Base-by-base conservation (phyloP, 2,113 vertebrate species). In the Oostethus manadensis region DNA sequence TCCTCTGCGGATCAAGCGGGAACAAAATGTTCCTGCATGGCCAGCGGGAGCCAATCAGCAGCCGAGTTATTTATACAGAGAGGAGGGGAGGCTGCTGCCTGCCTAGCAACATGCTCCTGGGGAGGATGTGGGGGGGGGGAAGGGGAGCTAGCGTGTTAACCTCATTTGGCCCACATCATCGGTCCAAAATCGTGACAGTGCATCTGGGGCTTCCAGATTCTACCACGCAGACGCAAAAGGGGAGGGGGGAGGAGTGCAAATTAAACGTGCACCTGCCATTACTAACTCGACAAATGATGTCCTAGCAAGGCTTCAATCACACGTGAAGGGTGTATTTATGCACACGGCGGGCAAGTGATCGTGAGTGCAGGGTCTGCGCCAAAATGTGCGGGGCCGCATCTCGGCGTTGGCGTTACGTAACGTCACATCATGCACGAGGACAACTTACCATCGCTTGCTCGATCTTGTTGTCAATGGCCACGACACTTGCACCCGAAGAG, bases 381-480 rank as follows among this genome's bases (percentile, higher is more conserved):
- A 29, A 29, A 29, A 29, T 29, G 26, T 4, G 26, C 26, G 26
- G 26, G 26, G 26, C 26, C 26, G 26, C 26, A 29, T 29, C 26
- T 6, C 10, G 11, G n/a, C 51, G 2, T 40, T 6, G 17, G 53
- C 53, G 18, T 55, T 40, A 55, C 53, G 35, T 55, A 40, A 55
- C 53, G 8, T 13, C 17, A 29, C 11, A 3, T 21, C 8, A 38
- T 18, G 33, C 10, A 58, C 5, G 11, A 21, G 23, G 26, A 4
- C 33, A 17, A 17, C 90, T 56, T 89, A 98, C 95, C 95, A 98
- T 98, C 14, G 95, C 95, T 88, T 98, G 95, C 79, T 98, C 95
- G 62, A 98, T 98, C 84, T 98, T 98, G 93, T 98, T 98, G 90
- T 98, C 95, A 62, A 98, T 98, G 79, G 95, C 95, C 86, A 98